Conservation (phyloP, 2,797 vertebrate species). For the Periophthalmus magnuspinnatus region DNA sequence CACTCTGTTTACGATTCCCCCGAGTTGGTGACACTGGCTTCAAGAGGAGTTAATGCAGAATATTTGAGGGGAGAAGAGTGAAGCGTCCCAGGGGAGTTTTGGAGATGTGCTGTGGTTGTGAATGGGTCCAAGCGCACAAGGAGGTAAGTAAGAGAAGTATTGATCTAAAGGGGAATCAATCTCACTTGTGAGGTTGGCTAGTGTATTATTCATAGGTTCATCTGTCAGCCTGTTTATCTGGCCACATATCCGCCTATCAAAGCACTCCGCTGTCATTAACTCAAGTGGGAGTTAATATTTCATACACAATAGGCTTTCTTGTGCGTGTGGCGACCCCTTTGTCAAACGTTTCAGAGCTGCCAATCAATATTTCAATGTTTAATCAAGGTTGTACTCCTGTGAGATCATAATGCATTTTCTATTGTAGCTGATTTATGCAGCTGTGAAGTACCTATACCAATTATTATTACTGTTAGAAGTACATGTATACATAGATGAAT, state of each 20-base stretch:
- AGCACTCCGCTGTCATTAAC: slow-evolving; percentile 52
- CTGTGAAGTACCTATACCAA: no score
- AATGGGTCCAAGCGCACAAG: slow-evolving; percentile 61
- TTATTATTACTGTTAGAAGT: no score
- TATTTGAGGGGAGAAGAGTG: slow-evolving; percentile 48
- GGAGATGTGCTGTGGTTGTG: slow-evolving; percentile 63
- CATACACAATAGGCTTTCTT: slow-evolving; percentile 36
- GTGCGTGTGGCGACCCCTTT: slow-evolving; percentile 40
- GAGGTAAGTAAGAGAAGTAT: slow-evolving; percentile 65
- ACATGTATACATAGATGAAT: no score
- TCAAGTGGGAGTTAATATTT: slow-evolving; percentile 62
- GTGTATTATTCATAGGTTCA: slow-evolving; percentile 71
- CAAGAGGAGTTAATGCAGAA: slow-evolving; percentile 64
- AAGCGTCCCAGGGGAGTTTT: slow-evolving; percentile 42
- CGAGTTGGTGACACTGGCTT: slow-evolving; percentile 59
- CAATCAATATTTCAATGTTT: slow-evolving; percentile 1
- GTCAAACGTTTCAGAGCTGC: slow-evolving; percentile 18
- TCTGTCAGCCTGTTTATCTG: slow-evolving; percentile 59
- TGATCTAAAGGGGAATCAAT: slow-evolving; percentile 68
- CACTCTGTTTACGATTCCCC: slow-evolving; percentile 28
- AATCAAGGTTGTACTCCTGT: neutral
- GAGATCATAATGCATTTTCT: neutral
- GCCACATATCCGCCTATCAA: slow-evolving; percentile 52
- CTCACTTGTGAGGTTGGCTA: slow-evolving; percentile 57
- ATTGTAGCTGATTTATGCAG: neutral